These are phyloP conservation scores for Heterodera filipjevi DNA, from an alignment of 2,888 invertebrate species.

Conservation along the genomic window DNA sequence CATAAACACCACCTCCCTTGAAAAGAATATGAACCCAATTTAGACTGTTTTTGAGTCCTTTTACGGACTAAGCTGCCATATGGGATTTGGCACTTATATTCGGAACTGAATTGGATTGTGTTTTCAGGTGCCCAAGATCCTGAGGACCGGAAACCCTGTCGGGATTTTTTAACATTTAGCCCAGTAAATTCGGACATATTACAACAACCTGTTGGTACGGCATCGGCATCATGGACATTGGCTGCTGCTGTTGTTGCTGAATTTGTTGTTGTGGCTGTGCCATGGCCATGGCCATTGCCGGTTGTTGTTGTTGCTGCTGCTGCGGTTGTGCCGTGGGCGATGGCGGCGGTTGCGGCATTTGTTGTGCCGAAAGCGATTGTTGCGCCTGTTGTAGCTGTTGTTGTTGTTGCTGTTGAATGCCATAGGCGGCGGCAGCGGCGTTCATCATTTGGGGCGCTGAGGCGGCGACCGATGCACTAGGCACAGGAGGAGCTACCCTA, in stretches of 20 bases:
- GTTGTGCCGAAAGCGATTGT: background rate
- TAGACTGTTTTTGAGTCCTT: too few relatives aligned
- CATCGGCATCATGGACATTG: background rate
- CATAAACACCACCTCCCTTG: background rate
- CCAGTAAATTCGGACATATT: background rate
- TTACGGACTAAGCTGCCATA: too few relatives aligned
- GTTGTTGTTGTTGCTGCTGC: background rate
- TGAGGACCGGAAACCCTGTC: too few relatives aligned
- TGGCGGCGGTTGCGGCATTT: background rate
- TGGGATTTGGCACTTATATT: too few relatives aligned
- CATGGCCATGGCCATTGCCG: background rate
- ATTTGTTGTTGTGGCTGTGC: constrained; percentile 3
- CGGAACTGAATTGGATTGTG: background rate
- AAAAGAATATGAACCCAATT: background rate
- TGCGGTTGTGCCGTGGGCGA: background rate
- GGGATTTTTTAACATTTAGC: too few relatives aligned
- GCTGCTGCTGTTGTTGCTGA: constrained; percentile 10
- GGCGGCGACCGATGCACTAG: background rate
- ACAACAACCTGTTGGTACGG: background rate
- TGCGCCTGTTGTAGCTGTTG: background rate
- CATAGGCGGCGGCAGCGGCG: background rate
- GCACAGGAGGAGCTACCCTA: background rate
- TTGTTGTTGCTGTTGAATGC: background rate
- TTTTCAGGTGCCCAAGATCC: background rate
- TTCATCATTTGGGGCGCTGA: background rate